Conservation (phyloP, 2,113 vertebrate species). For the Illadopsis cleaveri region DNA sequence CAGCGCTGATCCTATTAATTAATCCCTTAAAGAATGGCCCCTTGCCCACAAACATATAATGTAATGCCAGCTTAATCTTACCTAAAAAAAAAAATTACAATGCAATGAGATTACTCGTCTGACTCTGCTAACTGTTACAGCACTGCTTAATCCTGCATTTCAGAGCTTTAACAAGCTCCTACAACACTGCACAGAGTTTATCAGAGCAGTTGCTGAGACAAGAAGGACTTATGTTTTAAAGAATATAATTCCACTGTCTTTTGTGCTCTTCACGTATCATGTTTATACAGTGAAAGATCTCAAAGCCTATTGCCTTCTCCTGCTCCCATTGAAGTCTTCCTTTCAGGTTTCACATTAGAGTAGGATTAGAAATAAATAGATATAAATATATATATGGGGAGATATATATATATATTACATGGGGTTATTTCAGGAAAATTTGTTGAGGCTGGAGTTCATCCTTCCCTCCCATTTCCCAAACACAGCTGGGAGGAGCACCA, state of each 20-base stretch:
- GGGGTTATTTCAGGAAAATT: neutral
- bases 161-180: slow-evolving; percentile 10
- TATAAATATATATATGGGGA: neutral
- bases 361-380: neutral
- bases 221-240: slow-evolving; percentile 46
- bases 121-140: slow-evolving; percentile 42
- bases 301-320: neutral
- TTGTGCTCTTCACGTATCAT: neutral
- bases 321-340: neutral
- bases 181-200: neutral
- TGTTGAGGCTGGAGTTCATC: neutral
- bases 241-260: slow-evolving; percentile 22
- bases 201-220: neutral
- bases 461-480: neutral
- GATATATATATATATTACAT: neutral
- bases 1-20: slow-evolving; percentile 33
- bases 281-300: neutral
- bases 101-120: slow-evolving; percentile 52
- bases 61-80: slow-evolving; percentile 45
- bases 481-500: rapidly evolving
- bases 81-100: slow-evolving; percentile 7
- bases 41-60: slow-evolving; percentile 25
- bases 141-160: slow-evolving; percentile 42
- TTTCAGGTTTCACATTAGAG: neutral
- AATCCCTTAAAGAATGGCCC: slow-evolving; percentile 36